Evolutionary conservation across 2,888 invertebrate genomes (phyloP), one percentile per base, ranked within the genome.

Genomic region (Saturnia pavonia): DNA sequence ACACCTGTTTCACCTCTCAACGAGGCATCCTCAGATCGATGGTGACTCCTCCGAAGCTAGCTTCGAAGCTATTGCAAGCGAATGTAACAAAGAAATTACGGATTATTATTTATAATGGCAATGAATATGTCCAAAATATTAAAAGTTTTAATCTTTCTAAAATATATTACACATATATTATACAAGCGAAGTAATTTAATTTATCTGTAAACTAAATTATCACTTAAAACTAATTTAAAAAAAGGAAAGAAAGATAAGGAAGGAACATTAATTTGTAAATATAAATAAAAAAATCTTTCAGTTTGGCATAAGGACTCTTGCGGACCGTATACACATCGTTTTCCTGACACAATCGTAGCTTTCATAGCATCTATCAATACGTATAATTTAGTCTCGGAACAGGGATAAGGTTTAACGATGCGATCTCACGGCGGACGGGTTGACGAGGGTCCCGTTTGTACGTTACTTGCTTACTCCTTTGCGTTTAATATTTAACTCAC

Each of bases 401-500:
- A 19, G 65, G 65, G 40, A 40, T 40, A n/a, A 65, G 19, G 40
- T 65, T 65, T 65, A 65, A 65, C 65, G 65, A 65, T 65, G 65
- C 65, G 65, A 65, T 65, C 65, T 40, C 65, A 19, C 16, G 19
- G 7, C 40, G 65, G 65, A 65, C 65, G 65, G 65, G 22, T 60
- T 65, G 65, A 65, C 65, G 65, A 65, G 65, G 65, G 65, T 65
- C 65, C 40, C n/a, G 40, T 65, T 65, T 65, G 40, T 65, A 45
- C 65, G n/a, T 48, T 43, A 45, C 48, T 34, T n/a, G 57, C 70
- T 67, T 40, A 51, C 63, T 43, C 34, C 16, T 63, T 40, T 51
- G 51, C 66, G 51, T 16, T 63, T 66, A 66, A 25, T 42, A n/a
- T 54, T 48, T 51, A 51, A 72, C 74, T 72, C 65, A 65, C 71